Evolutionary conservation across 2,113 vertebrate genomes (phyloP), one percentile per base, ranked within the genome.

Genomic region (Camelus bactrianus): DNA sequence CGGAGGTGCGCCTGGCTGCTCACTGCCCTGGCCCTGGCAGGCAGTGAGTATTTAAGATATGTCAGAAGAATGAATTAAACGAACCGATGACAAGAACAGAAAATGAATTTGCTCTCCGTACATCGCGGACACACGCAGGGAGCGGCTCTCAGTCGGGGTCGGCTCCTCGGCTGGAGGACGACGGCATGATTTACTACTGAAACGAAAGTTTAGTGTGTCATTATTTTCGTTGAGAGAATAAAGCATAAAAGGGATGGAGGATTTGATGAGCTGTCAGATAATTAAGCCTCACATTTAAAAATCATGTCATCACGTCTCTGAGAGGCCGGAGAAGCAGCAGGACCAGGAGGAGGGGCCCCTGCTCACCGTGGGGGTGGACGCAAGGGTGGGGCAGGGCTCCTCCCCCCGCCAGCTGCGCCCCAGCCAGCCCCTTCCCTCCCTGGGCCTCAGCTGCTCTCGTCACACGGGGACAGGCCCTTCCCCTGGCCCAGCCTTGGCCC

Each of bases 121-220:
- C 0, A 0, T 32, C 13, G 28, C 16, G 80, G 80, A 82, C 80
- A 28, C 10, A 0, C 5, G 58, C 42, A 30, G 2, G 2, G 28
- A 42, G 56, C 3, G 3, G 12, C 26, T 30, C 2, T 0, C 54
- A 28, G 80, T 19, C 56, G 7, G 38, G 58, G 38, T 38, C 19
- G 56, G 35, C 79, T 46, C 56, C 56, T 6, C 17, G 0, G 79
- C 38, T 2, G 0, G 10, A 4, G 3, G 0, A 0, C 20, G 56
- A 62, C 10, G 15, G 10, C 28, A 14, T 28, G 38, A 13, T 62
- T 82, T 46, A 46, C 56, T 8, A 28, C 4, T 2, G 26, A 82
- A 26, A 82, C 46, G 79, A 30, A 82, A 46, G 58, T 58, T 62
- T 58, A 42, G 56, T 2, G 15, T 17, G 6, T 19, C 9, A 15